Evolutionary conservation across 2,797 vertebrate genomes (phyloP), one percentile per base, ranked within the genome.

Genomic region (Acipenser ruthenus): DNA sequence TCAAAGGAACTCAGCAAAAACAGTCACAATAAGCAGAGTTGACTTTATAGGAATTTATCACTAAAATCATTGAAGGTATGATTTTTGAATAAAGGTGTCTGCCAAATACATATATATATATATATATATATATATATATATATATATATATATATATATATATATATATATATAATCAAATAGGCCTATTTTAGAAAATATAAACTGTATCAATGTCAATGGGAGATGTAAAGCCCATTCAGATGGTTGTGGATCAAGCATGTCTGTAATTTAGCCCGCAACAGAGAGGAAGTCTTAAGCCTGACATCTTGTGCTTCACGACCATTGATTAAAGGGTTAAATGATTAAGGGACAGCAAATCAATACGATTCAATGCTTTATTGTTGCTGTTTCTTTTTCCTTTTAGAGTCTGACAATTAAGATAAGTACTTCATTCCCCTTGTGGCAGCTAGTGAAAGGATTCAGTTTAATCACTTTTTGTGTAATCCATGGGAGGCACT

Each of bases 341-440:
- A 62, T 62, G 60, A 18, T 47, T 62, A 62, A 62, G 37, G 18
- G 60, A 10, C 60, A 62, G 60, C 15, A 62, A 62, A 62, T 62
- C 60, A 37, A 7, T 62, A 62, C 13, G 15, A n/a, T 60, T 60
- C 58, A 60, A n/a, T 60, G 58, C 13, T 15, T 60, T 15, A 8
- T 60, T 60, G 15, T 18, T 62, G 37, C 60, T 47, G 5, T 37
- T 23, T 37, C 60, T 37, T 48, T 3, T 62, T 4, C 10, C 15
- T 62, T 48, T 62, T n/a, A 10, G 4, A 7, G 55, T n/a, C 12
- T 10, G 7, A 58, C 13, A 58, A 58, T 58, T 58, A 58, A 58
- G 55, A 58, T 8, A 15, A 15, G 12, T 58, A 58, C 55, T 58
- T 58, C 9, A 12, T n/a, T 58, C 12, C 12, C 13, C 9, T 58